Evolutionary conservation across 2,113 vertebrate species (phyloP), one percentile per base, ranked within the genome.

Genomic region (Cebidichthys violaceus): DNA sequence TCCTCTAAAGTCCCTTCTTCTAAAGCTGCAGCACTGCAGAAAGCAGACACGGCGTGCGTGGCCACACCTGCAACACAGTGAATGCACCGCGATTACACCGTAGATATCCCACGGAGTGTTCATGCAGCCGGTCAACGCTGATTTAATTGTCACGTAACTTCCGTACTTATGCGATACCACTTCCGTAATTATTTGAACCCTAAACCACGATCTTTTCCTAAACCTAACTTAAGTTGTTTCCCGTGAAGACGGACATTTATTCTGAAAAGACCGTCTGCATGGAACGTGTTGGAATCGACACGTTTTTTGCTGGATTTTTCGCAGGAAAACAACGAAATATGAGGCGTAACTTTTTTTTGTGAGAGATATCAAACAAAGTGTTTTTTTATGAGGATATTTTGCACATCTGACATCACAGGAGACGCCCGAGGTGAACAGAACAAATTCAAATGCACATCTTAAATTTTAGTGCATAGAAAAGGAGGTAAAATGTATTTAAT

Each of bases 1-100:
- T 72, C 33, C 33, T 65, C 70, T 82, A 35, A 75, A 59, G 37
- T 68, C 81, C 9, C 33, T 66, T 41, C 47, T 71, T 66, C 71
- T 41, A 4, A 37, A 79, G 6, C 60, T 75, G 43, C 41, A 62
- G 15, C 11, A 9, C 55, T 59, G 9, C 55, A 52, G 20, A 8
- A 52, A n/a, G 6, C 18, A 50, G 47, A 7, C 47, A 52, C 6
- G n/a, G 20, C 50, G 20, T 52, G 1, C 20, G 50, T n/a, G 9
- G 50, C 50, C 3, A 10, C 9, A n/a, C 20, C 18, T 22, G 9
- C 20, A 3, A 52, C 9, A 9, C 17, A 15, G 18, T 6, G 15
- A 0, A 4, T 47, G 45, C 5, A 17, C 14, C 17, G 43, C 17
- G 0, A 45, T 45, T 45, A n/a, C n/a, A n/a, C n/a, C 14, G 45